Percentiles rank a stretch among this genome's conserved stretches.
phyloP scores from a whole-genome alignment of 1,140 invertebrate species.

The Oreohelix idahoensis region DNA sequence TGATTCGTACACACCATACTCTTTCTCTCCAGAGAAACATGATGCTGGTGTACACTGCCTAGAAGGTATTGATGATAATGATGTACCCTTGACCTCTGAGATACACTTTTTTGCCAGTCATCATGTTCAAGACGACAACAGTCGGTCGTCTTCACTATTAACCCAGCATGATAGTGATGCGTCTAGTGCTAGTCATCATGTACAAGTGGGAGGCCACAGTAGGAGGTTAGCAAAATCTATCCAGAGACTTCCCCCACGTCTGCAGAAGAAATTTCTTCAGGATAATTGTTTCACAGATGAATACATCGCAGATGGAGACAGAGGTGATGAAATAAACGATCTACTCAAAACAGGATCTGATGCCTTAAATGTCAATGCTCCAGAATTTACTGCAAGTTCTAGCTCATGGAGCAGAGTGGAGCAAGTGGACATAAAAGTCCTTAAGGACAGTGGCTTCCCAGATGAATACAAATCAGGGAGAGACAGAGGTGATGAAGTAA shows the following conservation, averaged over 20 bases:
- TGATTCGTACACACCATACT: background rate
- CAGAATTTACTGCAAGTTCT: background rate
- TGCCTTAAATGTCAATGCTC: background rate
- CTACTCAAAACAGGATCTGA: background rate
- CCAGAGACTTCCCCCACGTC: background rate
- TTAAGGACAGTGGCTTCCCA: background rate
- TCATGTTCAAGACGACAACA: background rate
- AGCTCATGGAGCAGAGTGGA: background rate
- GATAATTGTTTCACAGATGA: background rate
- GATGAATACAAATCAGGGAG: background rate
- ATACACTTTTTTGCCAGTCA: background rate
- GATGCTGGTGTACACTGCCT: no score
- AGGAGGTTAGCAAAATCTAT: background rate
- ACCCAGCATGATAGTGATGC: background rate
- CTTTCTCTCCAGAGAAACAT: no score
- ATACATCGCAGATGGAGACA: background rate
- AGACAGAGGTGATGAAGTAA: background rate
- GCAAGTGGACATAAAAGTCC: background rate
- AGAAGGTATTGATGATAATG: no score
- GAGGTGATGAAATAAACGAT: background rate
- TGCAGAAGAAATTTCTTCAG: background rate
- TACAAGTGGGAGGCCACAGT: background rate
- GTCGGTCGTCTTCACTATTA: background rate
- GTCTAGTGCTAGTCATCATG: background rate
- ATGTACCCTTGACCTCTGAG: no score